These are phyloP conservation scores for Halictus ligatus DNA, from an alignment of 2,888 invertebrate genomes.

Conservation along the genomic window DNA sequence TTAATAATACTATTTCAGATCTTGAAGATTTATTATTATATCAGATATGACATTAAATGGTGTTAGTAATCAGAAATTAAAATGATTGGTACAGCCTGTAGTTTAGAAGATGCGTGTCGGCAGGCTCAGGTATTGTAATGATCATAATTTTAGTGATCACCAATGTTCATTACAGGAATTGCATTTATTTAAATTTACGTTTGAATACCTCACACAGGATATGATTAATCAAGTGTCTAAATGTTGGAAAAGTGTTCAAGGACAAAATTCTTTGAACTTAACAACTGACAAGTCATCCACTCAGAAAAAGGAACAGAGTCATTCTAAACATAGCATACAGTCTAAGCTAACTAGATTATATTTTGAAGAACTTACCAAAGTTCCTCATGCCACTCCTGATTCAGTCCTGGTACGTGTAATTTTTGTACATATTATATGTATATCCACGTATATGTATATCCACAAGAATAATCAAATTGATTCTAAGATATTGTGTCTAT, in stretches of 20 bases:
- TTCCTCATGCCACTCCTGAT: conserved; percentile 82
- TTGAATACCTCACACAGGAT: conserved; percentile 65
- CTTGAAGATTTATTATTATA: conserved; percentile 72
- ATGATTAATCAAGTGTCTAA: conserved; percentile 80
- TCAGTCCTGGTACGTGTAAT: conserved; percentile 79
- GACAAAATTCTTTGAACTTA: conserved; percentile 71
- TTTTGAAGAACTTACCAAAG: conserved; percentile 82
- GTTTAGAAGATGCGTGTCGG: conserved; percentile 82
- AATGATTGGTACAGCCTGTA: conserved; percentile 82
- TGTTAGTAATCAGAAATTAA: conserved; percentile 74
- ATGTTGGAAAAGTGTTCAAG: conserved; percentile 74
- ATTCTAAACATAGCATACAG: conserved; percentile 82
- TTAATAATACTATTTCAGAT: conserved; percentile 71
- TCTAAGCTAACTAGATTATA: conserved; percentile 82
- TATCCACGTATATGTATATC: neutral
- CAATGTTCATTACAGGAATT: neutral
- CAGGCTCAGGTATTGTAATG: conserved; percentile 80
- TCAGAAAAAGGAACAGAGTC: conserved; percentile 78
- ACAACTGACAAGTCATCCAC: conserved; percentile 74
- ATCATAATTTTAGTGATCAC: neutral
- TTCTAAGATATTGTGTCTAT: conserved; percentile 16
- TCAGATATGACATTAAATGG: conserved; percentile 79
- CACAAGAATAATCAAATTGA: conserved; percentile 2
- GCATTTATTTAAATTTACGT: neutral
- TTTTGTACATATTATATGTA: conserved; percentile 7